Conservation (phyloP, 2,113 vertebrate genomes). For the Daboia siamensis region DNA sequence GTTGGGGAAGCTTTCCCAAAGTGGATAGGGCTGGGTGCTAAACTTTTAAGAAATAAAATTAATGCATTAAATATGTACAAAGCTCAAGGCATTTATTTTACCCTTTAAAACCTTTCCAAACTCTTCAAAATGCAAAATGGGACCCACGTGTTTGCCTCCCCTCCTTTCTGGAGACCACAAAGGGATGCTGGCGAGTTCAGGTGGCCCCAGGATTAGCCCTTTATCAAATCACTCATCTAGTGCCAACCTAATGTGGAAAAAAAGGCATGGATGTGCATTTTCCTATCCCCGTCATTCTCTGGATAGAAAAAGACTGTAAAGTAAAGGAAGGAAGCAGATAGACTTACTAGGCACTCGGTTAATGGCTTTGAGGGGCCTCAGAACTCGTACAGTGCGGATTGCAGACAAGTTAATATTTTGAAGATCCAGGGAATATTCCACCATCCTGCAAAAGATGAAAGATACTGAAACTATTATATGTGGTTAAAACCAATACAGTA, state of each 20-base stretch:
- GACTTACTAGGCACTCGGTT: conserved; percentile 97
- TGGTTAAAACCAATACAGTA: not conserved
- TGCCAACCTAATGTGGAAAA: not conserved
- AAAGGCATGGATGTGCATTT: not conserved
- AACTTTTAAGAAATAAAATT: not conserved
- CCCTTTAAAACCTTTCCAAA: not conserved
- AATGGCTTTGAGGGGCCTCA: conserved; percentile 96
- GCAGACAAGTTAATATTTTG: conserved; percentile 98
- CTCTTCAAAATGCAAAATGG: not conserved
- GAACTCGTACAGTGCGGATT: conserved; percentile 93
- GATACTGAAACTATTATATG: conserved; percentile 13
- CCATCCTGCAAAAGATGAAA: conserved; percentile 80
- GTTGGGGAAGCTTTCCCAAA: not conserved
- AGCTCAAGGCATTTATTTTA: not conserved
- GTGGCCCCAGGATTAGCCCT: not conserved
- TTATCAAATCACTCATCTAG: not conserved
- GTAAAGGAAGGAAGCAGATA: not conserved
- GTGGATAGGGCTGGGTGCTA: not conserved
- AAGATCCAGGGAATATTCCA: conserved; percentile 96
- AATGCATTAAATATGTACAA: not conserved
- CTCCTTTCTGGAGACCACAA: not conserved
- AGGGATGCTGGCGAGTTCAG: not conserved
- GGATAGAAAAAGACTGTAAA: not conserved
- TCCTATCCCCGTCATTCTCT: not conserved
- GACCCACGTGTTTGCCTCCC: not conserved